Evolutionary conservation across 1,140 invertebrate species (phyloP).

Genomic region (Drosophila athabasca): DNA sequence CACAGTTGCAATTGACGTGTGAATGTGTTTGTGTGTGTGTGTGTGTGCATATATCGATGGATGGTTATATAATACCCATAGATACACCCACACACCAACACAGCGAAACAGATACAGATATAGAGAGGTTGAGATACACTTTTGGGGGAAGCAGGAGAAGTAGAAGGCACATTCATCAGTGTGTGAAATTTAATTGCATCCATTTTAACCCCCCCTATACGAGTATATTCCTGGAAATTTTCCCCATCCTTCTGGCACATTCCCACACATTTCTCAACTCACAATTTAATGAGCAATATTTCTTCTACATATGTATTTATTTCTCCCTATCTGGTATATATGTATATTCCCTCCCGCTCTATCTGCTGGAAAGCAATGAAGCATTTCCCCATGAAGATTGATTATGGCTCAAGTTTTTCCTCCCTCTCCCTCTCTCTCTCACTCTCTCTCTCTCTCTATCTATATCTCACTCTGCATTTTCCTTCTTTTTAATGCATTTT

Average conservation of each 20-base stretch:
- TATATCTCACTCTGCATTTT: constrained; percentile 27
- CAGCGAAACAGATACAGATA: constrained; percentile 7
- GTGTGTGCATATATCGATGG: constrained; percentile 16
- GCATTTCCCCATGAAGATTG: constrained; percentile 73
- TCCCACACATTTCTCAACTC: constrained; percentile 14
- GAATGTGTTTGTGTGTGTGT: constrained; percentile 13
- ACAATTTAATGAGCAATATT: constrained; percentile 65
- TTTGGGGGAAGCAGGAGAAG: too few species aligned
- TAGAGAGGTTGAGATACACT: not conserved
- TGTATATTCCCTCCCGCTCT: not conserved
- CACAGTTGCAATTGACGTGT: constrained; percentile 54
- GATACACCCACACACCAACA: constrained; percentile 3
- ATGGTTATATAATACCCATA: constrained; percentile 51
- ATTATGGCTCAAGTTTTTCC: constrained; percentile 70
- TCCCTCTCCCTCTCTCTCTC: constrained; percentile 13
- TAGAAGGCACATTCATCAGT: constrained; percentile 26
- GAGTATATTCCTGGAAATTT: not conserved
- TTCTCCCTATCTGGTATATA: not conserved
- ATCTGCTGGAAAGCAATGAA: constrained; percentile 46
- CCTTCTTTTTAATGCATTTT: constrained; percentile 52
- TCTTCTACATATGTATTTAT: constrained; percentile 13
- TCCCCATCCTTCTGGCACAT: not conserved
- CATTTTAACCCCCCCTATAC: constrained; percentile 5
- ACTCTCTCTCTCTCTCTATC: not conserved
- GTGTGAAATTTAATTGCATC: constrained; percentile 67